Base-by-base conservation (phyloP, 2,888 invertebrate genomes). In the Dryomyza anilis region DNA sequence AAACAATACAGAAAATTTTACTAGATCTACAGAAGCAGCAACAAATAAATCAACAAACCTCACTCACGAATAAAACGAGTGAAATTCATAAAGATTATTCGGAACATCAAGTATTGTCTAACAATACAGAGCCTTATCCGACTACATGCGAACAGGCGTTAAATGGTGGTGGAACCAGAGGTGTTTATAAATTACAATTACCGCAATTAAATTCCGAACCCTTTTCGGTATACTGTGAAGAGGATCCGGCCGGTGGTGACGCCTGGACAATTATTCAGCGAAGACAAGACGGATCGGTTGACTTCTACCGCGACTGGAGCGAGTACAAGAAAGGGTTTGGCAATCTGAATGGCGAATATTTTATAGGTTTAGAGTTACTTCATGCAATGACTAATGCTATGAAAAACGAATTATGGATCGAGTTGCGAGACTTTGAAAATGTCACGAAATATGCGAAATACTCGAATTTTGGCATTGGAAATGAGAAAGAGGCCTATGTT, bases 211-310 rank as follows among this genome's bases (percentile, higher is more conserved):
- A n/a, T n/a, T n/a, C n/a, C n/a, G n/a, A n/a, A n/a, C 85, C 89
- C 0, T 89, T 91, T 78, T 89, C 89, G 77, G 90, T 87, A 5
- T 61, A 67, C 21, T 81, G 81, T 64, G 89, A 90, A 66, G 86
- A 88, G 69, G 86, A 85, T 46, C 33, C 66, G 2, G 84, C 85
- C 0, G 84, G 85, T 0, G 90, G 89, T 10, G 90, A 89, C 10
- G 90, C 89, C n/a, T 91, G 91, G 91, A 89, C 89, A 55, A 87
- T 89, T 84, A 88, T 67, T 82, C 88, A 90, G 77, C 88, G 88
- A 71, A 86, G 91, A 29, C 86, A 85, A 67, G 87, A 88, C 67
- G 91, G 90, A 0, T 84, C 86, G 1, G 86, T 89, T 72, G 89
- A 88, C 72, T 91, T 91, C 75, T 87, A 87, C 71, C 86, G 87